Conservation (phyloP, 2,888 invertebrate genomes). For the Griposia aprilina region DNA sequence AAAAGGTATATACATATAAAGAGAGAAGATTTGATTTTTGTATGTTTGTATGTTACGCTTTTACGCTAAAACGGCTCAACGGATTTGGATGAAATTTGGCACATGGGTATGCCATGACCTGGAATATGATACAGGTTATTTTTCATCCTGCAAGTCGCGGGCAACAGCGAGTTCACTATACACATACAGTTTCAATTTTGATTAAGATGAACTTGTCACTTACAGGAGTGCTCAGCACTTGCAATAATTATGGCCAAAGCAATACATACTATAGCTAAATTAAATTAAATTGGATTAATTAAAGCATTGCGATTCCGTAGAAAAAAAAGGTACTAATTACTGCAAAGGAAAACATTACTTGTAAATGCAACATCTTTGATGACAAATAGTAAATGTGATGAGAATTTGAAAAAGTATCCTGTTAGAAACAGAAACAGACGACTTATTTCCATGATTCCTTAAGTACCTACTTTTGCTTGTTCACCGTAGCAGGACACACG, state of each 20-base stretch:
- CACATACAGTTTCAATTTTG: not conserved
- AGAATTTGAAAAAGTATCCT: not conserved
- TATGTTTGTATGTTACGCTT: too few relatives aligned
- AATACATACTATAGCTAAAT: not conserved
- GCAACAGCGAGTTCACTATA: too few relatives aligned
- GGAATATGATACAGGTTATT: too few relatives aligned
- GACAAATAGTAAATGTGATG: not conserved
- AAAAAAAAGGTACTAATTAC: not conserved
- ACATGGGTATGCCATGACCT: too few relatives aligned
- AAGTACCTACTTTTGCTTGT: constrained; percentile 44
- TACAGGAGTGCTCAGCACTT: not conserved
- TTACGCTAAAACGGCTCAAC: too few relatives aligned
- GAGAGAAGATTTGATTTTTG: too few relatives aligned
- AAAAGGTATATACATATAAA: too few relatives aligned
- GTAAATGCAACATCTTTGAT: not conserved
- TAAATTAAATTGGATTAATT: not conserved
- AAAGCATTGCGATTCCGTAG: not conserved
- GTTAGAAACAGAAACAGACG: not conserved
- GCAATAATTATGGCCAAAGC: not conserved
- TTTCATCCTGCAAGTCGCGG: too few relatives aligned
- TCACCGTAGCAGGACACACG: constrained; percentile 56
- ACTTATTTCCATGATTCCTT: constrained; percentile 17
- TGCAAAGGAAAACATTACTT: not conserved
- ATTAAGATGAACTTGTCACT: not conserved
- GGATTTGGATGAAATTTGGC: too few relatives aligned